Evolutionary conservation across 2,888 invertebrate genomes (phyloP), one percentile per base, ranked within the genome.

Genomic region (Tiphia femorata): DNA sequence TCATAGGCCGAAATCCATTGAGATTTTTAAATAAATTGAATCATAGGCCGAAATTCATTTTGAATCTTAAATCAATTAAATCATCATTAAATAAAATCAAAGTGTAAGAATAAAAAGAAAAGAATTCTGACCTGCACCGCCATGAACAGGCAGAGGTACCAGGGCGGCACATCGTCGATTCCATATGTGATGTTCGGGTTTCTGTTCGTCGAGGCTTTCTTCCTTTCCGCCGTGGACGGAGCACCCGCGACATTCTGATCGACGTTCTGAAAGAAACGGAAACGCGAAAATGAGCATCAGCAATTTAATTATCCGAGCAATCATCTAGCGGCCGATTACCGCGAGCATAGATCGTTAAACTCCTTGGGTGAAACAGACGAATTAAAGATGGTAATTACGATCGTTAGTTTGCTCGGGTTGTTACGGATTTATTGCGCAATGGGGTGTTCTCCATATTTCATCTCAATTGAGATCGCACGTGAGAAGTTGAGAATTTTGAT

Each of bases 91-190:
- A n/a, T n/a, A n/a, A n/a, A n/a, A n/a, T n/a, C n/a, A n/a, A n/a
- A n/a, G n/a, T n/a, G n/a, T 21, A 46, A 2, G 1, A 37, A 14
- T 12, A n/a, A 2, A 20, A 25, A 23, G 30, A 16, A 29, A 43
- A 21, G 3, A 1, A n/a, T 23, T 40, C 38, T 3, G 80, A 92
- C 92, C 88, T 92, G 95, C 50, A 95, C 84, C 10, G 94, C 94
- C 84, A 95, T 88, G 73, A 93, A 90, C 64, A 94, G 87, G 73
- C 92, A 91, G 19, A 94, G 86, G 79, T 94, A 94, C 94, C 94
- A 95, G 0, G 94, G 91, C 0, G 95, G 95, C 14, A 87, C 84
- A 75, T 94, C 94, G 60, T 94, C 93, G 56, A 95, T 91, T 38
- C 89, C 91, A 77, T 94, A 95, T 0, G 88, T 84, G 69, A 89